phyloP scores from a whole-genome alignment of 2,888 invertebrate genomes.

The Chloroclystis v-ata region DNA sequence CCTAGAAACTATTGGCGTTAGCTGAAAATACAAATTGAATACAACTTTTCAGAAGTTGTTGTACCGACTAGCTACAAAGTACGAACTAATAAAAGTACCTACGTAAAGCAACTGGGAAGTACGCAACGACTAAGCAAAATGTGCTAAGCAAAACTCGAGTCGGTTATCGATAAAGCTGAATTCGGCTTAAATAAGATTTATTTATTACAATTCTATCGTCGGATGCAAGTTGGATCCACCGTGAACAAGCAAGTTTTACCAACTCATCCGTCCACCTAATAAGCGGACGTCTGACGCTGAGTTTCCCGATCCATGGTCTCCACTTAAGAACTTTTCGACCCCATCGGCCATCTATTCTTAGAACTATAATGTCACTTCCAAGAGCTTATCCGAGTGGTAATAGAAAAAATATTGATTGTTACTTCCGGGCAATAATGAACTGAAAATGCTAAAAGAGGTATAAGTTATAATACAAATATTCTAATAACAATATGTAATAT shows the following conservation, averaged over 20 bases:
- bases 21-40: constrained; percentile 14
- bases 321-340: no score
- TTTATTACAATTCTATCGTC: background rate
- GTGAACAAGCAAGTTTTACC: background rate
- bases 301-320: no score
- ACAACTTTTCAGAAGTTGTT: constrained; percentile 5
- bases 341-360: no score
- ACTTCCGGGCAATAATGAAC: no score
- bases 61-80: constrained; percentile 3
- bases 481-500: no score
- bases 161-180: background rate
- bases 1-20: constrained; percentile 1
- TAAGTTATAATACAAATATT: no score
- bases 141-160: constrained; percentile 21
- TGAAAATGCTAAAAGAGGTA: no score
- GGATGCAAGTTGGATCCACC: background rate
- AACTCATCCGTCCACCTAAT: no score
- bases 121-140: constrained; percentile 22
- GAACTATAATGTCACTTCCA: no score
- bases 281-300: no score
- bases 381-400: no score
- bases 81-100: constrained; percentile 19
- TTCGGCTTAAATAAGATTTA: background rate
- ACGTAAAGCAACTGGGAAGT: constrained; percentile 3
- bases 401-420: no score